Evolutionary conservation across 1,140 invertebrate species (phyloP), one percentile per base, ranked within the genome.

Genomic region (Helicoverpa armigera): DNA sequence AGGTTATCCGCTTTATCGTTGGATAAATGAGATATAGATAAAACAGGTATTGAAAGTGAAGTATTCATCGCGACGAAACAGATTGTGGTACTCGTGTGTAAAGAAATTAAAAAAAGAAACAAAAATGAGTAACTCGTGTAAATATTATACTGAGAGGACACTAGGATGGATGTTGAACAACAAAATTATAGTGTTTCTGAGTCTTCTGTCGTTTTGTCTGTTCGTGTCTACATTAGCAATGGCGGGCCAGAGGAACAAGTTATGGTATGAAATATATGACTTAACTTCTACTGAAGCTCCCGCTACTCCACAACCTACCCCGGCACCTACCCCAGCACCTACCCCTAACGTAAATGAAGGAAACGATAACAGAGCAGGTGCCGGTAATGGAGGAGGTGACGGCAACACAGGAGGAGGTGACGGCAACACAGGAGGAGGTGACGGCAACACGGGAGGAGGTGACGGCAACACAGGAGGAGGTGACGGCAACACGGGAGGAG

Each of bases 171-270:
- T 91, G 85, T 58, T 93, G 50, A 89, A 94, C 48, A 94, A 94
- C 70, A 94, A 94, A 86, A 78, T 91, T 0, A 94, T 94, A 56
- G 93, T 94, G 9, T 86, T 94, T 9, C 85, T 94, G 1, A 85
- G 86, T 77, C 67, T 94, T 23, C 70, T 94, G 5, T 92, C 88
- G 1, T 94, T 94, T 60, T 89, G 87, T 60, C 78, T 94, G 5
- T 92, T 94, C 18, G 88, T 94, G 2, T 94, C 93, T 13, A 92
- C 90, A 0, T 81, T 90, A 53, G 89, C 86, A 2, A 29, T 94
- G 12, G 86, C 91, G 14, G 88, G 86, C 70, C 91, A 94, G 75
- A 92, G 84, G 51, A 93, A 92, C 23, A 83, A 86, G 67, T 54
- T 89, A 13, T 60, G 58, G 12, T 54, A 13, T 18, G 89, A 93